Evolutionary conservation across 2,797 vertebrate species (phyloP).

Genomic region (Pangasius mekongensis): DNA sequence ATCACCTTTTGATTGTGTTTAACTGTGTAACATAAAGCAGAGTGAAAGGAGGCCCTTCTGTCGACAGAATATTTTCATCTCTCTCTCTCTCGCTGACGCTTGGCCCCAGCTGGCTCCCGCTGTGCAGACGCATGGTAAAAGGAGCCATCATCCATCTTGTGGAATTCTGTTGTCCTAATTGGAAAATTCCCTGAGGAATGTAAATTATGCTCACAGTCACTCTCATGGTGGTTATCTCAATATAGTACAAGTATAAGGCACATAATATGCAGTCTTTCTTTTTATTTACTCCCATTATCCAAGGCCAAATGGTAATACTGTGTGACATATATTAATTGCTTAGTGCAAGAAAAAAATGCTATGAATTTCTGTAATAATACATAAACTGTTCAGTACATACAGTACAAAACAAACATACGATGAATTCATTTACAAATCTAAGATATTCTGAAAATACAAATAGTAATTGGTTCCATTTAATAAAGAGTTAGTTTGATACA

Average conservation of each 20-base stretch:
- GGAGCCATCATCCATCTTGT: slow-evolving; percentile 65
- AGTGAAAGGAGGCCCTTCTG: neutral
- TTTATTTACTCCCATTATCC: slow-evolving; percentile 12
- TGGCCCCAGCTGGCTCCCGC: slow-evolving; percentile 24
- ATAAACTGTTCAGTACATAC: too few relatives aligned
- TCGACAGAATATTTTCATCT: neutral
- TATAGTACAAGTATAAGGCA: neutral
- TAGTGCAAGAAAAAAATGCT: neutral
- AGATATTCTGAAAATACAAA: slow-evolving; percentile 1
- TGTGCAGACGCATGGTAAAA: slow-evolving; percentile 71
- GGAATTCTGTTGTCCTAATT: slow-evolving; percentile 56
- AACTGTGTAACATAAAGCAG: neutral
- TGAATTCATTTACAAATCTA: slow-evolving; percentile 1
- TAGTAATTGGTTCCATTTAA: neutral
- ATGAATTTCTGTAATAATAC: neutral
- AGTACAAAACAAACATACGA: neutral
- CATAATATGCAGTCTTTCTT: neutral
- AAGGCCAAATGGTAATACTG: neutral
- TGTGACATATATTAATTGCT: neutral
- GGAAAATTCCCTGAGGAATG: slow-evolving; percentile 47
- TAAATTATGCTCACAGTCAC: slow-evolving; percentile 42
- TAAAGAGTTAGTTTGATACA: neutral
- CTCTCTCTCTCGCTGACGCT: slow-evolving; percentile 52
- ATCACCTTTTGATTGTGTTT: neutral
- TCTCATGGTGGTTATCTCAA: neutral